A percentile compares a stretch with the other conserved stretches of the same genome.
Conservation (phyloP, 1,140 invertebrate species). For the Drosophila willistoni region DNA sequence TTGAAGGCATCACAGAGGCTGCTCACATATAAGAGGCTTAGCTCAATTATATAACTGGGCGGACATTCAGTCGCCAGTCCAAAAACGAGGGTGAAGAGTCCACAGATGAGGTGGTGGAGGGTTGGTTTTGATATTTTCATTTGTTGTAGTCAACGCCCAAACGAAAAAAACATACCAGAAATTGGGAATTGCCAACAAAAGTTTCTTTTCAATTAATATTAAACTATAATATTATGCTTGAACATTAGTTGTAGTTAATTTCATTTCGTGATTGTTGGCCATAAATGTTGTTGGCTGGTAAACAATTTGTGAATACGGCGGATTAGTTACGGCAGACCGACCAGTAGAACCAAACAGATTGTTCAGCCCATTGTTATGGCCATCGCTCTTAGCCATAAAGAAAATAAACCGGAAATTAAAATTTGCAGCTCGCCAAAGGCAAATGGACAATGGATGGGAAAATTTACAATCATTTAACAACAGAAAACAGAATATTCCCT, state of each 20-base stretch:
- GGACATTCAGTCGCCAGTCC: neutral
- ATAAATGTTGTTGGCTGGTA: no score
- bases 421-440: no score
- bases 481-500: no score
- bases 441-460: no score
- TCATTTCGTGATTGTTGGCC: neutral
- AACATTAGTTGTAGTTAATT: neutral
- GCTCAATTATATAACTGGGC: conserved; percentile 8
- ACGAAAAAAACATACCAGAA: neutral
- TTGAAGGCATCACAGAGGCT: conserved; percentile 10
- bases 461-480: no score
- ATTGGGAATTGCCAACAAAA: neutral
- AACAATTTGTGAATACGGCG: neutral
- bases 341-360: no score
- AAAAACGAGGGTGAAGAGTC: neutral
- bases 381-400: no score
- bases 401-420: no score
- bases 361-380: neutral
- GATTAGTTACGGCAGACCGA: neutral
- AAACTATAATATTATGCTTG: neutral
- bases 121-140: neutral
- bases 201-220: neutral
- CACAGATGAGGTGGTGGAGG: neutral
- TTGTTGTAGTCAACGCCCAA: neutral
- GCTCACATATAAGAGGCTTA: conserved; percentile 14